Conservation (phyloP, 2,113 vertebrate genomes). For the Myrmecophaga tridactyla region DNA sequence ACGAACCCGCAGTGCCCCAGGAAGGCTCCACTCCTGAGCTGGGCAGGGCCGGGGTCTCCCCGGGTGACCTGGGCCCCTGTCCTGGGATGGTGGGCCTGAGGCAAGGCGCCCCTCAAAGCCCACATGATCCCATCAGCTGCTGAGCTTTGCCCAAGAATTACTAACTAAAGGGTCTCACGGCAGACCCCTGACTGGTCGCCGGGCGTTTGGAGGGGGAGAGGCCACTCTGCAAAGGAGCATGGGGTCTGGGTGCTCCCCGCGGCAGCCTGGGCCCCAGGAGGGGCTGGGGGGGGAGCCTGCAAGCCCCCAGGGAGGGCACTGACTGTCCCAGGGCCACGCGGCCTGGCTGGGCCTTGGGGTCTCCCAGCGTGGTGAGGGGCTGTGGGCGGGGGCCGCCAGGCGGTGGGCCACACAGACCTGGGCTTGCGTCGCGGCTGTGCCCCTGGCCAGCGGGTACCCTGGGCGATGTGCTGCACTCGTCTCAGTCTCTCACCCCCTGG, state of each 20-base stretch:
- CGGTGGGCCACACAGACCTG: background rate
- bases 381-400: too few species aligned
- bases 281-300: background rate
- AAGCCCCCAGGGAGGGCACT: background rate
- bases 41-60: background rate
- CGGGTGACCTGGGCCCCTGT: background rate
- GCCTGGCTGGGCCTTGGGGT: background rate
- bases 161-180: too few species aligned
- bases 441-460: background rate
- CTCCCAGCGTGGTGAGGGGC: too few species aligned
- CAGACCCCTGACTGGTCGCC: background rate
- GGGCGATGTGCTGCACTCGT: background rate
- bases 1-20: background rate
- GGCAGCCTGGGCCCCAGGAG: background rate
- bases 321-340: background rate
- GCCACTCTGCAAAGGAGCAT: too few species aligned
- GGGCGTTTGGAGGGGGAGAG: background rate
- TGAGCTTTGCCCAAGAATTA: too few species aligned
- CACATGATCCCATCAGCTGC: background rate
- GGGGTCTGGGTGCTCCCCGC: background rate
- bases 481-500: background rate
- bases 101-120: background rate
- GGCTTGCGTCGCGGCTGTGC: background rate
- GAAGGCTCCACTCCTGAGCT: background rate
- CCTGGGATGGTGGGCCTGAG: background rate